Conservation (phyloP, 1,140 invertebrate genomes). For the Capitella teleta region DNA sequence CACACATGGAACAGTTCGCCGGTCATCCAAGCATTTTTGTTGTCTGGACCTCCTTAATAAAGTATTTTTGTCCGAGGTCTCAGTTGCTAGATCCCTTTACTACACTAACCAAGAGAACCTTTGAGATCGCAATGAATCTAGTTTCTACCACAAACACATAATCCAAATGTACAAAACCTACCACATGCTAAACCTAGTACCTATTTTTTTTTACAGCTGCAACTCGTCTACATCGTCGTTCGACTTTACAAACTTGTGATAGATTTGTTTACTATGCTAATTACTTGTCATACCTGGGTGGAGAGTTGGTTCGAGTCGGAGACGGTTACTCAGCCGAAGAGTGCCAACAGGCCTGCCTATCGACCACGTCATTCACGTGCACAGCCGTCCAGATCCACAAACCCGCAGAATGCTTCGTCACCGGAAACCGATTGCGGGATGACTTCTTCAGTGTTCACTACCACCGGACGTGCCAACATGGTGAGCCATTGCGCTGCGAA, state of each 20-base stretch:
- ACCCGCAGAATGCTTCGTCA: slow-evolving; percentile 6
- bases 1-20: slow-evolving; percentile 20
- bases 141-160: too few species aligned
- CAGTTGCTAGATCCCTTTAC: too few species aligned
- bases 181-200: too few species aligned
- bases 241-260: too few species aligned
- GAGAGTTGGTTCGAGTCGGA: background rate
- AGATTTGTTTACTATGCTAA: background rate
- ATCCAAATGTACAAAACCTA: too few species aligned
- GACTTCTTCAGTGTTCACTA: slow-evolving; percentile 6
- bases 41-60: too few species aligned
- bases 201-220: too few species aligned
- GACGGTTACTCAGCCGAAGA: background rate
- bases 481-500: too few species aligned
- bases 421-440: slow-evolving; percentile 8
- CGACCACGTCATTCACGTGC: background rate
- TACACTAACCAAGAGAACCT: too few species aligned
- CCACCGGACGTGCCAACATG: slow-evolving; percentile 1
- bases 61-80: too few species aligned
- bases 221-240: too few species aligned
- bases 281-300: slow-evolving; percentile 1
- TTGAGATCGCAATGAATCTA: too few species aligned
- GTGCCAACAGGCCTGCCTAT: slow-evolving; percentile 3
- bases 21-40: slow-evolving; percentile 45
- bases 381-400: slow-evolving; percentile 6